Conservation (phyloP, 2,797 vertebrate species). For the Sternotherus odoratus region DNA sequence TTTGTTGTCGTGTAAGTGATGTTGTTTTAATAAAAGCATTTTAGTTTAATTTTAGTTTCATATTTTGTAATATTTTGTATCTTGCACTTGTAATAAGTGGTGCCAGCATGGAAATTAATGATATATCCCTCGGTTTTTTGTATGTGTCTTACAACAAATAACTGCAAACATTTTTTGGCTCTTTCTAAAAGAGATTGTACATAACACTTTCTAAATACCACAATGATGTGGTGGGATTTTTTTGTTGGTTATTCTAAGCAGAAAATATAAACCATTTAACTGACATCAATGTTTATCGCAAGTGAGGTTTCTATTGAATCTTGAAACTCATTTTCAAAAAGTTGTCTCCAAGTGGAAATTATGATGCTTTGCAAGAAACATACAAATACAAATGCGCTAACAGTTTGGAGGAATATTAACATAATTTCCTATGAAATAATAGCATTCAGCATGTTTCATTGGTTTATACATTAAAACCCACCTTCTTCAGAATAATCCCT, state of each 20-base stretch:
- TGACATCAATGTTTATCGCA: not conserved
- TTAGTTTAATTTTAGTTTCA: not conserved
- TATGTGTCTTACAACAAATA: not conserved
- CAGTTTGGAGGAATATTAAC: not conserved
- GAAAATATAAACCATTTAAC: not conserved
- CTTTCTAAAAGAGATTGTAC: not conserved
- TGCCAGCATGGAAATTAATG: not conserved
- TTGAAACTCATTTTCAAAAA: not conserved
- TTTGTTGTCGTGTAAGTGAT: not conserved
- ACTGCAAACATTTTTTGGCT: not conserved
- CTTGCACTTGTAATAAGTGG: not conserved
- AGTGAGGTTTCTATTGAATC: not conserved
- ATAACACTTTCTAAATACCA: not conserved
- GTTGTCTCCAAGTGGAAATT: not conserved
- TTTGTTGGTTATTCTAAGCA: not conserved
- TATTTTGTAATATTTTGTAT: not conserved
- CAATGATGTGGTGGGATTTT: accelerated
- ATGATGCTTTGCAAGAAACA: accelerated
- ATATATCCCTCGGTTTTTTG: not conserved
- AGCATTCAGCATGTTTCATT: not conserved
- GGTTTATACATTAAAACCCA: not conserved
- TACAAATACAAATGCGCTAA: not conserved
- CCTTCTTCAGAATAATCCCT: not conserved
- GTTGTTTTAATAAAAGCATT: not conserved
- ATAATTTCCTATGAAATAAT: accelerated